These are phyloP conservation scores for Antheraea mylitta DNA, from an alignment of 1,140 invertebrate species.

Conservation along the genomic window DNA sequence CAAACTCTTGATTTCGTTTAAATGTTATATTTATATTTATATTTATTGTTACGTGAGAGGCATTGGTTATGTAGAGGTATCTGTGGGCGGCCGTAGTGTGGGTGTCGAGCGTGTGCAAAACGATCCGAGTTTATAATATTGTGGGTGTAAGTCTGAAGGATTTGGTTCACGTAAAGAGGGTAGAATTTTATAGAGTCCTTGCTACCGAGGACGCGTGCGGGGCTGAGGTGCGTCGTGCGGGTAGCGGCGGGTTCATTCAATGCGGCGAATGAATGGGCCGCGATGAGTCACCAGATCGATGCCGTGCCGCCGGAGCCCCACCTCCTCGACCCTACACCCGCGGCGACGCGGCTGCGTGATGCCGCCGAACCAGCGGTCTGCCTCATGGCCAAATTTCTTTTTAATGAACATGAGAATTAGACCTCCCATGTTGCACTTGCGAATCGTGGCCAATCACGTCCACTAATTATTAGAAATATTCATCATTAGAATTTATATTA, in stretches of 20 bases:
- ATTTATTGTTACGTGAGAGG: neutral
- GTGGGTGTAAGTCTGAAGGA: constrained; percentile 51
- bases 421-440: neutral
- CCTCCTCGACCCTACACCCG: constrained; percentile 7
- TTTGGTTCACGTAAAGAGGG: constrained; percentile 51
- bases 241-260: constrained; percentile 65
- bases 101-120: constrained; percentile 31
- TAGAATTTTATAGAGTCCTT: constrained; percentile 64
- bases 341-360: constrained; percentile 24
- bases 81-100: constrained; percentile 28
- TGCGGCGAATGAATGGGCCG: constrained; percentile 69
- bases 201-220: constrained; percentile 44
- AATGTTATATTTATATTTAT: constrained; percentile 1
- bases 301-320: constrained; percentile 23
- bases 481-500: neutral
- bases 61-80: neutral
- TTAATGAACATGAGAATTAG: constrained; percentile 2
- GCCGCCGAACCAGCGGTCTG: neutral
- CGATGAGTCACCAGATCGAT: constrained; percentile 72
- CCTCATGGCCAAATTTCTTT: neutral
- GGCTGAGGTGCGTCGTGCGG: constrained; percentile 27
- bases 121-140: constrained; percentile 33
- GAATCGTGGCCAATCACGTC: neutral
- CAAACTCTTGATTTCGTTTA: neutral
- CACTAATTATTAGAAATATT: no score